Conservation (phyloP, 2,113 vertebrate species). For the Donacobius atricapilla region DNA sequence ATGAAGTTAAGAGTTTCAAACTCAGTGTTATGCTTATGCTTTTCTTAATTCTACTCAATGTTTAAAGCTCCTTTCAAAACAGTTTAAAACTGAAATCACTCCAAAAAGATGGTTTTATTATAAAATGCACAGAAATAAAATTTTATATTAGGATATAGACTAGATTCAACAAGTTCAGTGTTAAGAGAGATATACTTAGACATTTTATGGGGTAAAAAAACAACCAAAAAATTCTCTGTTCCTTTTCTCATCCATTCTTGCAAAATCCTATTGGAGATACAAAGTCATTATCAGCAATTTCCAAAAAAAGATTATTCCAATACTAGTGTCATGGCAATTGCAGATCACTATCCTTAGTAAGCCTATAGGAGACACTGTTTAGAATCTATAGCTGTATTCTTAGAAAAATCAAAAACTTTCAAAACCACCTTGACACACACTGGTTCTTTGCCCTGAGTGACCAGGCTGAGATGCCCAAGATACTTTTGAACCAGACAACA, state of each 20-base stretch:
- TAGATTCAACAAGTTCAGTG: neutral
- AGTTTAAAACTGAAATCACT: neutral
- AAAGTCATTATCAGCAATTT: neutral
- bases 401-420: conserved; percentile 7
- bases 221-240: neutral
- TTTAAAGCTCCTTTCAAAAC: neutral
- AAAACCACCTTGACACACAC: neutral
- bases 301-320: neutral
- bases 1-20: neutral
- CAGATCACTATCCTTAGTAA: neutral
- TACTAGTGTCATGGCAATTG: neutral
- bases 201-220: neutral
- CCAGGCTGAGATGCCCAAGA: neutral
- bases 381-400: neutral
- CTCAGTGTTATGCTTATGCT: neutral
- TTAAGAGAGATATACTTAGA: neutral
- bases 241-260: neutral
- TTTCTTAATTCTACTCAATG: neutral
- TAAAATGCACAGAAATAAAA: neutral
- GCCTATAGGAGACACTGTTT: neutral
- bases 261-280: neutral
- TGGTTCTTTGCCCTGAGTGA: neutral
- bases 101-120: neutral
- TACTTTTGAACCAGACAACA: neutral
- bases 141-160: neutral